Evolutionary conservation across 2,797 vertebrate genomes (phyloP).

Genomic region (Gymnothorax reevesii): DNA sequence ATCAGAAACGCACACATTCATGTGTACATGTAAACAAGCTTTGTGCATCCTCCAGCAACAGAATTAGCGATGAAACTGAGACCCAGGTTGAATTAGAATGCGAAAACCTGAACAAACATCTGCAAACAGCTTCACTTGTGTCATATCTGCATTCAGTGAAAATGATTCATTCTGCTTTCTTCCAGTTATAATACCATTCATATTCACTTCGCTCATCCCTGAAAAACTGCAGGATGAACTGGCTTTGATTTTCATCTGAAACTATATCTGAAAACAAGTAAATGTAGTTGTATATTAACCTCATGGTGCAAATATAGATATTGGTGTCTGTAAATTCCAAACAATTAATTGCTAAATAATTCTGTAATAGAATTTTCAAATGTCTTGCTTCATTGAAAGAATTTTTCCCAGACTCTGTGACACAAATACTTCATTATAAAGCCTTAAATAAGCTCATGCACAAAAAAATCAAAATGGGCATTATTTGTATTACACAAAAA

Average conservation of each 20-base stretch:
- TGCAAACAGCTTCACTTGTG: neutral
- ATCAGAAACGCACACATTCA: neutral
- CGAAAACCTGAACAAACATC: neutral
- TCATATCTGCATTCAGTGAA: neutral
- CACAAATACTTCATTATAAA: no score
- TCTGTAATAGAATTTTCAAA: no score
- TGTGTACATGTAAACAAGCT: neutral
- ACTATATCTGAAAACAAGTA: neutral
- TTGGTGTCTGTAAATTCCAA: no score
- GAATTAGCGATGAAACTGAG: neutral
- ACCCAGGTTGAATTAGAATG: neutral
- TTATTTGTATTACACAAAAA: no score
- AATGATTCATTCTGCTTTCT: neutral
- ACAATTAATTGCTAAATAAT: no score
- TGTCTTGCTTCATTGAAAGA: no score
- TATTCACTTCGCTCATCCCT: neutral
- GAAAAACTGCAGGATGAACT: neutral
- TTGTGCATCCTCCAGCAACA: neutral
- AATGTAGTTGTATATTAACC: neutral
- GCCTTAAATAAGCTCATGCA: no score
- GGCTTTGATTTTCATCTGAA: neutral
- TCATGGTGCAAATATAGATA: no score
- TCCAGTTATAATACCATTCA: neutral
- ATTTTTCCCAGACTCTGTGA: no score
- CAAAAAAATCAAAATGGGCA: no score